Evolutionary conservation across 2,888 invertebrate species (phyloP).

Genomic region (Hypomecis atomaria): DNA sequence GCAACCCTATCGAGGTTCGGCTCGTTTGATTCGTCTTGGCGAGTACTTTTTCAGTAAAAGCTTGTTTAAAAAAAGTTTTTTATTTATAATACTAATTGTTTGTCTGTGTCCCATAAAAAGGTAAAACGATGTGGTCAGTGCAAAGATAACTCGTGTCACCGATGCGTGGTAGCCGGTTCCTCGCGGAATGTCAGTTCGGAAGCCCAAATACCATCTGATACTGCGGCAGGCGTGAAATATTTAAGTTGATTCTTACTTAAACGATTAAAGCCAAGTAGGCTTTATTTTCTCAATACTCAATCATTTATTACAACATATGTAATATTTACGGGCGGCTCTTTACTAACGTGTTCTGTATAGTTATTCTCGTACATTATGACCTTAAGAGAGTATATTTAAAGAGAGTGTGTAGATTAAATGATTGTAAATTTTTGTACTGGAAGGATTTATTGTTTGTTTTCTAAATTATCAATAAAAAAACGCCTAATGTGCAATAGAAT

Average conservation of each 20-base stretch:
- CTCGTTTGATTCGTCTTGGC: too few species aligned
- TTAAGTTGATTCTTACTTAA: conserved; percentile 10
- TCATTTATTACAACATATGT: too few species aligned
- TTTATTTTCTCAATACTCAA: not conserved
- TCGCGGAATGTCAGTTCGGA: conserved; percentile 34
- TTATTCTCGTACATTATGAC: not conserved
- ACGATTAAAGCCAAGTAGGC: conserved; percentile 4
- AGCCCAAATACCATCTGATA: conserved; percentile 35
- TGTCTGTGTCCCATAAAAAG: not conserved
- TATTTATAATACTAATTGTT: too few species aligned
- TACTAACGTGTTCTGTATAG: too few species aligned
- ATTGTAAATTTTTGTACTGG: not conserved
- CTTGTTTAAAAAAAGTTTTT: too few species aligned
- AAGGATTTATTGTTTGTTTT: too few species aligned
- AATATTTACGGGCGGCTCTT: too few species aligned
- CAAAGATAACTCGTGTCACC: conserved; percentile 26
- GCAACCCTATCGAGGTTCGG: too few species aligned
- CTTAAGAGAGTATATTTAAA: not conserved
- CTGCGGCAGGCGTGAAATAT: conserved; percentile 24
- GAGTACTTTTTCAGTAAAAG: too few species aligned
- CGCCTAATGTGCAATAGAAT: too few species aligned
- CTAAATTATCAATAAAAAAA: too few species aligned
- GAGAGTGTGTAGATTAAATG: not conserved
- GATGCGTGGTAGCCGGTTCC: conserved; percentile 27
- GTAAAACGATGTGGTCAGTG: conserved; percentile 15